A percentile compares a stretch with the other conserved stretches of the same genome.
These are phyloP conservation scores for Pomatorhinus ruficollis DNA, from an alignment of 2,113 vertebrate genomes.

Conservation along the genomic window DNA sequence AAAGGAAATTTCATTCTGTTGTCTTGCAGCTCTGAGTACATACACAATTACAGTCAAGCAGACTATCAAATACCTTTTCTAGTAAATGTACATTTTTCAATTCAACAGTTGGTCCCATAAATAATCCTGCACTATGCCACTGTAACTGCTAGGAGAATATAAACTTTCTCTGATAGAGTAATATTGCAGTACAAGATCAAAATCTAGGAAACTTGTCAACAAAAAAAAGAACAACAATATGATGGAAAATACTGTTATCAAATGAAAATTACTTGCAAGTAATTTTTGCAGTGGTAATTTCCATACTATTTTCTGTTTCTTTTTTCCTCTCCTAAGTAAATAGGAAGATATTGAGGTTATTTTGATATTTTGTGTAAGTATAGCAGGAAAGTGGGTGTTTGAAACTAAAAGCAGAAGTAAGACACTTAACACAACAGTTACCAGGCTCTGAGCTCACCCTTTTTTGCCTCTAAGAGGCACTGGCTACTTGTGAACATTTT, in stretches of 20 bases:
- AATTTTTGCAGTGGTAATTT: constrained; percentile 63
- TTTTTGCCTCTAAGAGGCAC: neutral
- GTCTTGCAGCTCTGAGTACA: constrained; percentile 23
- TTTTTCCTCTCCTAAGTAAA: constrained; percentile 12
- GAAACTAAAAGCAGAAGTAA: constrained; percentile 35
- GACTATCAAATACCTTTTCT: constrained; percentile 53
- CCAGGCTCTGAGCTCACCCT: neutral
- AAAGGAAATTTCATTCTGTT: constrained; percentile 60
- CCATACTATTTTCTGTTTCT: constrained; percentile 47
- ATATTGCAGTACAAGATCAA: constrained; percentile 72
- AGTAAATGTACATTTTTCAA: constrained; percentile 65
- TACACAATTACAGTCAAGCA: constrained; percentile 33
- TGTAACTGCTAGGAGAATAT: constrained; percentile 28
- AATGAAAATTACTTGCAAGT: constrained; percentile 62
- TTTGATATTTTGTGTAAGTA: constrained; percentile 70
- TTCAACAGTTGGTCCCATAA: neutral
- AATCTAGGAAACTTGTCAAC: constrained; percentile 69
- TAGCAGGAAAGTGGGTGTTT: constrained; percentile 28
- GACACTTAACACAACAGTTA: constrained; percentile 24
- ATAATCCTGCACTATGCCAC: constrained; percentile 44
- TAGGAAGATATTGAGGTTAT: constrained; percentile 27
- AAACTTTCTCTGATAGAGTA: constrained; percentile 63
- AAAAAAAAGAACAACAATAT: constrained; percentile 60
- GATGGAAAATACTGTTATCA: constrained; percentile 63
- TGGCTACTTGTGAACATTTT: neutral